Evolutionary conservation across 2,113 vertebrate genomes (phyloP).

Genomic region (Salvelinus fontinalis): DNA sequence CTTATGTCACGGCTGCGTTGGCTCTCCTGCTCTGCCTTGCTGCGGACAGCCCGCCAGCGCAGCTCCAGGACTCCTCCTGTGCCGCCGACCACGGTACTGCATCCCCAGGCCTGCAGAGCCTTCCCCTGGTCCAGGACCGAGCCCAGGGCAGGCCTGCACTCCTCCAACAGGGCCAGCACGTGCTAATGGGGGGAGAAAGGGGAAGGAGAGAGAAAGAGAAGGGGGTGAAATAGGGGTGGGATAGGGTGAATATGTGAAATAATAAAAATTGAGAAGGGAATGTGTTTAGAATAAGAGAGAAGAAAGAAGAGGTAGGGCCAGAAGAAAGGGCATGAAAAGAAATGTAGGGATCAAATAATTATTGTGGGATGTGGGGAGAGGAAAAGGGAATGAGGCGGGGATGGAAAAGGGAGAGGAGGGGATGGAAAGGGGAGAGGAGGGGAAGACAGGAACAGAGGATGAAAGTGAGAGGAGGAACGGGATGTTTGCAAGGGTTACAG

Average conservation of each 20-base stretch:
- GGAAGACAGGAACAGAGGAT: background rate
- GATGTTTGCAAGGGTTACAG: background rate
- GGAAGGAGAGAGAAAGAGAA: background rate
- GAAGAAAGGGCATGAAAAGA: too few species aligned
- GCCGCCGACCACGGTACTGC: conserved; percentile 63
- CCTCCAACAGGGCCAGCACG: conserved; percentile 76
- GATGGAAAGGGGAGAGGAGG: background rate
- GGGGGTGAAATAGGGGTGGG: background rate
- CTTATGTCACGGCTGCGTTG: conserved; percentile 73
- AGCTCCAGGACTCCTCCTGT: conserved; percentile 78
- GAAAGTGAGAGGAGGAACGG: conserved; percentile 8
- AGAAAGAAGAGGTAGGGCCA: too few species aligned
- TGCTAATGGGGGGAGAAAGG: conserved; percentile 65
- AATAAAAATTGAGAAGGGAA: too few species aligned
- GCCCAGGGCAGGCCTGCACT: conserved; percentile 74
- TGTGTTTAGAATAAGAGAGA: too few species aligned
- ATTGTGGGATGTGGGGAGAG: too few species aligned
- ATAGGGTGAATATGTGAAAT: too few species aligned
- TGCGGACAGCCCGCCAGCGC: conserved; percentile 78
- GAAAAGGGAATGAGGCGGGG: background rate
- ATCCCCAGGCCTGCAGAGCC: conserved; percentile 63
- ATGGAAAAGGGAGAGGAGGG: background rate
- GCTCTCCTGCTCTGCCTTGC: conserved; percentile 76
- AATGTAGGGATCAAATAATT: too few species aligned
- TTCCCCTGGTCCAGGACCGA: conserved; percentile 76